Conservation (phyloP, 2,113 vertebrate genomes). For the Gavialis gangeticus region DNA sequence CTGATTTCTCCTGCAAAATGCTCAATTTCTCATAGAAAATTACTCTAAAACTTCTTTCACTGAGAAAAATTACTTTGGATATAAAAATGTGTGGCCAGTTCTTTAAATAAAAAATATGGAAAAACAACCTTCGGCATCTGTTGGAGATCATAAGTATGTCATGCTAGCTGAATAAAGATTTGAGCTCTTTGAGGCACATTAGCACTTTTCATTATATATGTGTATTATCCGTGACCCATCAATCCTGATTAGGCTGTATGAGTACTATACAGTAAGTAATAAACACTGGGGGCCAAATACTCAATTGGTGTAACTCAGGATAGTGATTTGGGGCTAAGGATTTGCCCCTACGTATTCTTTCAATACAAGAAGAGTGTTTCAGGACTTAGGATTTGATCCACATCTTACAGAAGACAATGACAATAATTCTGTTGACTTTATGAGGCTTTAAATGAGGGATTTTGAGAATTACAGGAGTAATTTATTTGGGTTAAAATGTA, state of each 20-base stretch:
- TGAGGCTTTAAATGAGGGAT: neutral
- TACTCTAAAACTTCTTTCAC: neutral
- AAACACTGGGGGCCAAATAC: neutral
- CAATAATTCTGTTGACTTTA: neutral
- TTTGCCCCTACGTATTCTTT: neutral
- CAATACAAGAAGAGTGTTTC: neutral
- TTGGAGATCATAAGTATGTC: neutral
- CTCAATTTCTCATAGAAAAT: neutral
- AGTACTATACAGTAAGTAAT: neutral
- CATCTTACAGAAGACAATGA: neutral
- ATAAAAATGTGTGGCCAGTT: neutral
- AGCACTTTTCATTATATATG: neutral
- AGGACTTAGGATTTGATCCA: neutral
- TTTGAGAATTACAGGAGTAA: neutral
- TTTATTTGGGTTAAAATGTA: neutral
- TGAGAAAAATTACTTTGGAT: neutral
- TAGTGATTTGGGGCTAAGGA: neutral
- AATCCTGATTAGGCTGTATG: neutral
- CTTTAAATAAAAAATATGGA: conserved; percentile 14
- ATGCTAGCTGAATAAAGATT: neutral
- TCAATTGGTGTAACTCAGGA: neutral
- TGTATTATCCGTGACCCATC: neutral
- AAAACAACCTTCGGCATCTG: neutral
- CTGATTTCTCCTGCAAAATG: neutral
- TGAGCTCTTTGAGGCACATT: neutral